These are phyloP conservation scores for Anhinga anhinga DNA, from an alignment of 2,113 vertebrate species.

Conservation along the genomic window DNA sequence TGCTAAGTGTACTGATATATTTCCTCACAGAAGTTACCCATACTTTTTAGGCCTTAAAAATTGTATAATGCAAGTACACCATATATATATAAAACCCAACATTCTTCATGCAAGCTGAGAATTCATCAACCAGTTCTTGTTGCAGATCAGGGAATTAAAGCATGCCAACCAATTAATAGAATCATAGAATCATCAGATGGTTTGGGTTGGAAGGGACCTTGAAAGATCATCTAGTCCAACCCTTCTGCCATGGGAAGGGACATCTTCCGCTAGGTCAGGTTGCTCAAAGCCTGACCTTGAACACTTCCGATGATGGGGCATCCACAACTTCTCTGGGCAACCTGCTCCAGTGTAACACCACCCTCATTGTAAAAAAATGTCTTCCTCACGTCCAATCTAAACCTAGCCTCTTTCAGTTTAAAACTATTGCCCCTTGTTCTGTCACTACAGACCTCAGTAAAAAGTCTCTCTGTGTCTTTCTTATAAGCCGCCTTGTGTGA, in stretches of 20 bases:
- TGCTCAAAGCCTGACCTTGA: neutral
- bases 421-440: neutral
- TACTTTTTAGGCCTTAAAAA: neutral
- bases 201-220: neutral
- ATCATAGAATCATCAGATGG: neutral
- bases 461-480: neutral
- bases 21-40: neutral
- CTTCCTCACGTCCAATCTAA: neutral
- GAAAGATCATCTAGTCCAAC: neutral
- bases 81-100: neutral
- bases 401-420: neutral
- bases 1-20: neutral
- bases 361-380: neutral
- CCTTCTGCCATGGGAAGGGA: neutral
- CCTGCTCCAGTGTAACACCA: neutral
- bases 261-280: neutral
- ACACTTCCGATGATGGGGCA: fast-evolving
- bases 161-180: neutral
- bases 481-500: neutral
- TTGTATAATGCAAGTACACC: neutral
- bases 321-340: neutral
- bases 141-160: neutral
- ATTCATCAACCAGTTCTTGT: neutral
- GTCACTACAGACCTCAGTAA: neutral
- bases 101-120: neutral